Conservation (phyloP, 2,888 invertebrate genomes). For the Bombylius major region DNA sequence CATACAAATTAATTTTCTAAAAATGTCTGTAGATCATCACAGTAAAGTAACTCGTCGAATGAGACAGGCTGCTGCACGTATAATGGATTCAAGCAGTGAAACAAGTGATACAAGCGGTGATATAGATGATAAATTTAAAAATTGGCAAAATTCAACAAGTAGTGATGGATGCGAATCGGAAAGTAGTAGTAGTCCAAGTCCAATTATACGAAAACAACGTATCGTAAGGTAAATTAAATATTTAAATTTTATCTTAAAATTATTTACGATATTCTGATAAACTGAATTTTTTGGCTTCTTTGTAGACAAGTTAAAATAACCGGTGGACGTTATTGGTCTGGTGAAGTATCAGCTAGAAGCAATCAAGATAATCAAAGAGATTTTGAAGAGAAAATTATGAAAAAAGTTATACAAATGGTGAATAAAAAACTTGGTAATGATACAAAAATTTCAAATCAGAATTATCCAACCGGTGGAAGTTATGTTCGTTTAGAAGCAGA, state of each 20-base stretch:
- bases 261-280: too few species aligned
- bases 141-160: constrained; percentile 25
- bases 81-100: constrained; percentile 30
- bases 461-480: constrained; percentile 46
- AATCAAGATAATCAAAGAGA: constrained; percentile 82
- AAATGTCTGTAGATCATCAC: too few species aligned
- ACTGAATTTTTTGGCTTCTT: neutral
- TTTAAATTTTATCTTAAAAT: too few species aligned
- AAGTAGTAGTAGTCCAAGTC: constrained; percentile 21
- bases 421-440: constrained; percentile 31
- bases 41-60: constrained; percentile 20
- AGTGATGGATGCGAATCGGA: constrained; percentile 37
- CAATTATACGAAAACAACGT: constrained; percentile 6
- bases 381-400: constrained; percentile 63
- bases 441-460: constrained; percentile 19
- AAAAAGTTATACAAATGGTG: constrained; percentile 34
- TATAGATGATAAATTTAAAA: constrained; percentile 3
- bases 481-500: constrained; percentile 64
- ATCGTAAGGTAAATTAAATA: neutral
- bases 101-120: constrained; percentile 15
- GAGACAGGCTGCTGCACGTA: constrained; percentile 14
- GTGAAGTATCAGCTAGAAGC: constrained; percentile 62
- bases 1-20: too few species aligned
- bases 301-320: constrained; percentile 20
- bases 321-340: constrained; percentile 57